Percentiles rank a stretch among this genome's conserved stretches.
Conservation (phyloP, 2,797 vertebrate species). For the Phataginus tetradactyla region DNA sequence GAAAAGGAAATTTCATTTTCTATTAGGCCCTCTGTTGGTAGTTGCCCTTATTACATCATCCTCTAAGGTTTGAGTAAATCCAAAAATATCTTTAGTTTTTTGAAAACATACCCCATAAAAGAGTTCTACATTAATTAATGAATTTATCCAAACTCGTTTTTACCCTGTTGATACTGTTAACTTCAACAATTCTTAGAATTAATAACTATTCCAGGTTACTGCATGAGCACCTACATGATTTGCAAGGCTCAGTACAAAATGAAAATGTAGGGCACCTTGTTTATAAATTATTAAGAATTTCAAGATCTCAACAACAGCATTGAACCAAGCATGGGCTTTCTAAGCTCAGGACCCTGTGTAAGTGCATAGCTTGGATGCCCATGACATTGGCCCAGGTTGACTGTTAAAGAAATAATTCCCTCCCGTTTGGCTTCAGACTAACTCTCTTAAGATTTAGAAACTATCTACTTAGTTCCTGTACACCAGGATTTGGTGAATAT, state of each 20-base stretch:
- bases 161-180: not conserved
- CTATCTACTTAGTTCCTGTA: not conserved
- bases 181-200: not conserved
- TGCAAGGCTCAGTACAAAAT: not conserved
- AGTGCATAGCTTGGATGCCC: not conserved
- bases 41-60: conserved; percentile 22
- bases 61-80: not conserved
- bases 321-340: not conserved
- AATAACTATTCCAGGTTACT: not conserved
- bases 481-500: not conserved
- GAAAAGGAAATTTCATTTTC: conserved; percentile 28
- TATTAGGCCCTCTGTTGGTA: conserved; percentile 37
- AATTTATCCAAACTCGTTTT: conserved; percentile 16
- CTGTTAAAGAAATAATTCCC: not conserved
- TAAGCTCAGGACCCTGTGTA: not conserved
- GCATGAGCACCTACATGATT: not conserved
- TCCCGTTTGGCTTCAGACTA: not conserved
- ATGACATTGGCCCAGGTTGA: not conserved
- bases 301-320: not conserved
- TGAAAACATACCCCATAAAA: not conserved
- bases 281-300: not conserved
- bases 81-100: not conserved
- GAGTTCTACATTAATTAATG: not conserved
- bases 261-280: not conserved
- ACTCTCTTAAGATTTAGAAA: not conserved